Evolutionary conservation across 2,113 vertebrate species (phyloP), one percentile per base, ranked within the genome.

Genomic region (Tragulus kanchil): DNA sequence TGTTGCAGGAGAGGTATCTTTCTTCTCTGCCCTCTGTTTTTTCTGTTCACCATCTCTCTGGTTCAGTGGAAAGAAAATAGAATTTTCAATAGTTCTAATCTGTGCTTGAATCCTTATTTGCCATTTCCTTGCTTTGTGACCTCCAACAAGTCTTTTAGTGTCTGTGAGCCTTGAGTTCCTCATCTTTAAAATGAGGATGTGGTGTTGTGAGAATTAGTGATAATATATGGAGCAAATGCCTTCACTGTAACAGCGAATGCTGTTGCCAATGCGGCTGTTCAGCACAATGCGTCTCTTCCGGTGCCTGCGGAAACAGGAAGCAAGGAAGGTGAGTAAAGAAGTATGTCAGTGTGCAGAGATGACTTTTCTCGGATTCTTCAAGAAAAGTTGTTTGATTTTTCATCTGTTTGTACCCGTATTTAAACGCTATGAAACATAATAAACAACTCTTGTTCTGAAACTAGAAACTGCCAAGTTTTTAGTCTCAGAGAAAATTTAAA

Each of bases 191-290:
- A 92, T 71, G 19, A 77, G 23, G 36, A 48, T 97, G 19, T 54
- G 21, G 45, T 93, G 1, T 50, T 95, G 21, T 92, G 67, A 97
- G 69, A 85, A 81, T 89, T 82, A 89, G 69, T 95, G 75, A 79
- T 81, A 83, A 64, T 87, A 19, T 54, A 54, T 89, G 69, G 73
- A 79, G 84, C 90, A n/a, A 25, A 93, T 85, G 99, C 99, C 26
- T 99, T 99, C 88, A 99, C 99, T 0, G 99, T 99, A 69, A 99
- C 99, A 0, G 99, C 99, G 0, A 99, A 99, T 0, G 99, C 99
- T 0, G 99, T 99, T 45, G 99, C 99, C 96, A 99, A 99, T 4
- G 99, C 99, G 52, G 99, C 99, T 0, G 98, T 99, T 87, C 99
- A 99, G 98, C 99, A 99, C 98, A 99, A 99, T 0, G 98, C 99